Conservation (phyloP, 2,888 invertebrate species). For the Stenodera caucasica region DNA sequence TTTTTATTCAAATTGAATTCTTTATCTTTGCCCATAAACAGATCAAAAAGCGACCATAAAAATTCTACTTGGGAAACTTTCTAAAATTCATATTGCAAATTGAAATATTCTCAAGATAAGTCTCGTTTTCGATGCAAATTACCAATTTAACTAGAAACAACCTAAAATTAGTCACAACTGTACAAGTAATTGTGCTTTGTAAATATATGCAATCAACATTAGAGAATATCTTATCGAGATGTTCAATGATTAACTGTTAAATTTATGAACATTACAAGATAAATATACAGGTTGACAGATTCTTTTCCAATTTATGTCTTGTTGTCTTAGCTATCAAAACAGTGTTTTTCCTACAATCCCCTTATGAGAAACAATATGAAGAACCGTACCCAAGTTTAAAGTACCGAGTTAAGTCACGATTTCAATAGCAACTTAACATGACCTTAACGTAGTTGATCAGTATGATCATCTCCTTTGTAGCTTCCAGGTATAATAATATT, state of each 20-base stretch:
- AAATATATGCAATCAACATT: not conserved
- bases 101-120: not conserved
- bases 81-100: not conserved
- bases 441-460: not conserved
- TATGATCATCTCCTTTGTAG: not conserved
- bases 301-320: no score
- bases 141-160: not conserved
- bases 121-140: not conserved
- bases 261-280: not conserved
- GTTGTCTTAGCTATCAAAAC: no score
- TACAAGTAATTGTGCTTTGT: not conserved
- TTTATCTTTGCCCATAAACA: no score
- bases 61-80: not conserved
- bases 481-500: not conserved
- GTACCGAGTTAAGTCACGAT: not conserved
- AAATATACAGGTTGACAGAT: no score
- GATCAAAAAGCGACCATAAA: no score
- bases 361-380: not conserved
- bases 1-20: no score
- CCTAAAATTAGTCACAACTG: not conserved
- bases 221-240: not conserved
- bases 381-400: not conserved
- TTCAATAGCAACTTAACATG: not conserved
- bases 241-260: not conserved
- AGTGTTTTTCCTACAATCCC: not conserved